Percentiles rank a stretch among this genome's conserved stretches.
Conservation (phyloP, 2,797 vertebrate genomes). For the Stomatorhinus walkeri region DNA sequence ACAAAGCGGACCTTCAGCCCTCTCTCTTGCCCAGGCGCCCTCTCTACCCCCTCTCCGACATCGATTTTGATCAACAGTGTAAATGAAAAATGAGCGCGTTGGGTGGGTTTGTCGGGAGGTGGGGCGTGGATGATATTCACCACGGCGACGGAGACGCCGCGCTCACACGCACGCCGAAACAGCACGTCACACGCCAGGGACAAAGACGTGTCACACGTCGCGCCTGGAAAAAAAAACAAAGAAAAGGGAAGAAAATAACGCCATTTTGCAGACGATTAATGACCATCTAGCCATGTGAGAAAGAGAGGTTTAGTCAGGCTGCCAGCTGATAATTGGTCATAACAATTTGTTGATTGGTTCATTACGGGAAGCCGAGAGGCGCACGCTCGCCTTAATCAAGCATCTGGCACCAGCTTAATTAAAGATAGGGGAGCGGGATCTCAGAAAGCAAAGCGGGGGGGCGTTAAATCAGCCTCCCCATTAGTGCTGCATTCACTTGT, state of each 20-base stretch:
- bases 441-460: constrained; percentile 24
- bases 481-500: constrained; percentile 35
- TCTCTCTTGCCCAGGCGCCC: background rate
- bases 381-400: constrained; percentile 37
- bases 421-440: constrained; percentile 28
- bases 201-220: background rate
- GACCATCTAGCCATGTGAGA: constrained; percentile 10
- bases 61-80: constrained; percentile 13
- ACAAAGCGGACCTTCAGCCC: background rate
- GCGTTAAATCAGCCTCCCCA: constrained; percentile 38
- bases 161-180: background rate
- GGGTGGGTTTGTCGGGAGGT: background rate
- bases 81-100: constrained; percentile 15
- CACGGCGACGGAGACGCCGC: background rate
- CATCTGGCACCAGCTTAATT: constrained; percentile 45
- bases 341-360: constrained; percentile 55
- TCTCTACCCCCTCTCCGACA: background rate
- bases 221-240: background rate
- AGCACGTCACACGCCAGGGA: background rate
- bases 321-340: constrained; percentile 48
- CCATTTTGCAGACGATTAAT: constrained; percentile 13
- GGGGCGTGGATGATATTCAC: background rate
- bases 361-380: constrained; percentile 40
- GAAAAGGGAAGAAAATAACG: background rate
- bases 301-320: background rate